These are phyloP conservation scores for Eupithecia dodoneata DNA, from an alignment of 2,888 invertebrate genomes.

Conservation along the genomic window DNA sequence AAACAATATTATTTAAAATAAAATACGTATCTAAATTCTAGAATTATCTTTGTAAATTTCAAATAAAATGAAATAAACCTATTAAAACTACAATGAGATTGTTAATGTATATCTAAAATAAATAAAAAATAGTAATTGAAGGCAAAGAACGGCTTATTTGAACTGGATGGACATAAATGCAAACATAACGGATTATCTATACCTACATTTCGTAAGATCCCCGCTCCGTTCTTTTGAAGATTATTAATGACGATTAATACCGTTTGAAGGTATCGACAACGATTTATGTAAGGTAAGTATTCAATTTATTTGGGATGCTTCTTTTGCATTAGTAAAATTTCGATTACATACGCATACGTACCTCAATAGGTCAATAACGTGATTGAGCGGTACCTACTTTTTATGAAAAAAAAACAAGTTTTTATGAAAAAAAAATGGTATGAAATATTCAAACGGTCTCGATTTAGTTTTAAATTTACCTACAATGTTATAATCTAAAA, in stretches of 20 bases:
- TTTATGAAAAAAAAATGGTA: not conserved
- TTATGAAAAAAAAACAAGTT: not conserved
- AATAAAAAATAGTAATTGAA: no score
- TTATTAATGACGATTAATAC: slow-evolving; percentile 50
- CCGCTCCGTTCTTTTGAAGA: slow-evolving; percentile 58
- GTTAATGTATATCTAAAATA: no score
- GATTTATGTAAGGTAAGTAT: slow-evolving; percentile 19
- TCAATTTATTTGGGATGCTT: slow-evolving; percentile 9
- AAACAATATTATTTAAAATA: no score
- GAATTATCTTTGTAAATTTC: no score
- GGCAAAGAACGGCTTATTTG: no score
- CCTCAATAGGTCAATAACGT: not conserved
- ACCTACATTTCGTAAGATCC: slow-evolving; percentile 49
- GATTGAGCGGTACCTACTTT: not conserved
- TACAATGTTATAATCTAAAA: not conserved
- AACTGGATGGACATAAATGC: slow-evolving; percentile 12
- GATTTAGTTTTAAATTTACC: not conserved
- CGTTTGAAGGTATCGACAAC: slow-evolving; percentile 22
- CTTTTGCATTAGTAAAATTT: not conserved
- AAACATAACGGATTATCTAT: slow-evolving; percentile 27
- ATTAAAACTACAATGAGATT: no score
- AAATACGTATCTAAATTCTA: no score
- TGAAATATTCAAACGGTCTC: not conserved
- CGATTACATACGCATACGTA: not conserved
- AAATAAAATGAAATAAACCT: no score